phyloP scores from a whole-genome alignment of 2,888 invertebrate genomes.

The Sisyra terminalis region DNA sequence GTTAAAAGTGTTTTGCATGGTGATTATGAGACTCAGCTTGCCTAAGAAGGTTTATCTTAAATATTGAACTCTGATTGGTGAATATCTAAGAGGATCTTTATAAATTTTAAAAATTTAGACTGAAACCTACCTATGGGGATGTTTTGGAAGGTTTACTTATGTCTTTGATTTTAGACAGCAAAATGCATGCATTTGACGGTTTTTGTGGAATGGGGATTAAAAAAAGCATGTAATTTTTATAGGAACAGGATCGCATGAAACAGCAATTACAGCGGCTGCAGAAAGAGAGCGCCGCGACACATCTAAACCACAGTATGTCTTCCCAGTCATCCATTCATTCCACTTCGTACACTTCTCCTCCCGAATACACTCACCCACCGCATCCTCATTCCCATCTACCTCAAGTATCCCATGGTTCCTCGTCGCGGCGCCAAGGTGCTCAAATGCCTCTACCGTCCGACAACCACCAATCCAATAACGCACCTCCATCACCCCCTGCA shows the following conservation, averaged over 20 bases:
- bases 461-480: background rate
- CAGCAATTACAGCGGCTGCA: conserved; percentile 3
- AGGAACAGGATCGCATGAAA: conserved; percentile 13
- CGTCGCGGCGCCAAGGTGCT: conserved; percentile 21
- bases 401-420: conserved; percentile 5
- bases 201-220: too few species aligned
- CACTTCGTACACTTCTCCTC: background rate
- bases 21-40: too few species aligned
- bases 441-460: conserved; percentile 20
- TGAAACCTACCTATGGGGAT: too few species aligned
- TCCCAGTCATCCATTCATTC: background rate
- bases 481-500: background rate
- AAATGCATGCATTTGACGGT: too few species aligned
- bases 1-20: too few species aligned
- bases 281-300: background rate
- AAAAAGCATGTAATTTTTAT: background rate
- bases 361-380: background rate
- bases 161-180: too few species aligned
- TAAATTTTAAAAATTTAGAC: too few species aligned
- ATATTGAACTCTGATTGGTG: too few species aligned
- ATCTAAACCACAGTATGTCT: background rate
- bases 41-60: too few species aligned
- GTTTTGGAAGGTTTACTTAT: too few species aligned
- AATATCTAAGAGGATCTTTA: too few species aligned
- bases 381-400: too few species aligned